Conservation (phyloP, 2,888 invertebrate genomes). For the Lordiphosa fenestrarum region DNA sequence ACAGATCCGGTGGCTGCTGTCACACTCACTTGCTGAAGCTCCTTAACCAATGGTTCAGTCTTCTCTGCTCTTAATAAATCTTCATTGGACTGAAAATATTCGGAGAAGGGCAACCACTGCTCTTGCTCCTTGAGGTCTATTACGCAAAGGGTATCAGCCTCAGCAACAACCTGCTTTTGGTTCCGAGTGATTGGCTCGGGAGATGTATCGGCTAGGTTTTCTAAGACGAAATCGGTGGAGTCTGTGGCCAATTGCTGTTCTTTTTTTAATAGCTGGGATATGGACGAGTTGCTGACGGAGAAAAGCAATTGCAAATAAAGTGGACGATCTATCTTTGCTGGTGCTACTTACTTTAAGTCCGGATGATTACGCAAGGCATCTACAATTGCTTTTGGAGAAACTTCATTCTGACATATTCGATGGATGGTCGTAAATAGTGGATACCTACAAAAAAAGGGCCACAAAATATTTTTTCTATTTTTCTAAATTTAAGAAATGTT, state of each 20-base stretch:
- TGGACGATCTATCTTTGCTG: background rate
- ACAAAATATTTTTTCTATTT: too few species aligned
- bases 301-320: background rate
- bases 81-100: too few species aligned
- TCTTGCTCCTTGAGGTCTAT: conserved; percentile 11
- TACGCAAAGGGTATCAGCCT: conserved; percentile 1
- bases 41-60: too few species aligned
- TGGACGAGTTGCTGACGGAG: conserved; percentile 26
- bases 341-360: conserved; percentile 44
- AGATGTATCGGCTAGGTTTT: conserved; percentile 23
- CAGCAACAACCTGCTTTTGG: background rate
- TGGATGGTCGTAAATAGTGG: conserved; percentile 95
- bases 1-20: too few species aligned
- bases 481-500: too few species aligned
- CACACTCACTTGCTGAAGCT: too few species aligned
- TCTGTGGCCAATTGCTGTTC: background rate
- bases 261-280: conserved; percentile 28
- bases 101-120: conserved; percentile 2
- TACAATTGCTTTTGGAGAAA: conserved; percentile 85
- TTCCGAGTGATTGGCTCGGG: conserved; percentile 15
- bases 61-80: too few species aligned
- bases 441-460: too few species aligned
- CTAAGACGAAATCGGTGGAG: background rate
- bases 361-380: conserved; percentile 52
- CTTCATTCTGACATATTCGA: conserved; percentile 90